phyloP scores from a whole-genome alignment of 2,797 vertebrate species.

The Melanotaenia boesemani region DNA sequence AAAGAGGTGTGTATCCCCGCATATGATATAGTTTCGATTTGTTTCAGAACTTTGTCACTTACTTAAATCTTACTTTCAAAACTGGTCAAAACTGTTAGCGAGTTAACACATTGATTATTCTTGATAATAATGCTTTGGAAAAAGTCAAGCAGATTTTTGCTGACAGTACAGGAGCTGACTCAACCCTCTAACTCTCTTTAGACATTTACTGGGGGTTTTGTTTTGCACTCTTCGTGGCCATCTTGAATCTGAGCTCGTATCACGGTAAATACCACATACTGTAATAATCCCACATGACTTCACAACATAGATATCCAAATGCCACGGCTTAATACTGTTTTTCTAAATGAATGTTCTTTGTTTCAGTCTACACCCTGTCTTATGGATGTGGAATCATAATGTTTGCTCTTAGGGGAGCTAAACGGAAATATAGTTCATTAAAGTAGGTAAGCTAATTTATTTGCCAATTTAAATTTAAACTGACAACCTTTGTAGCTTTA shows the following conservation, averaged over 20 bases:
- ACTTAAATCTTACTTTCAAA: background rate
- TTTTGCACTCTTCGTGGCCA: conserved; percentile 67
- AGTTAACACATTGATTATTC: background rate
- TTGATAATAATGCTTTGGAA: background rate
- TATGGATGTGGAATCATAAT: conserved; percentile 73
- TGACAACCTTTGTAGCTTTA: background rate
- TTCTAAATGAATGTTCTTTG: conserved; percentile 22
- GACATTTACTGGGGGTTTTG: conserved; percentile 72
- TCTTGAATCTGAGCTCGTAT: conserved; percentile 57
- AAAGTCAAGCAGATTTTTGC: background rate
- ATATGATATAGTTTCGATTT: background rate
- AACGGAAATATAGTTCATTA: conserved; percentile 67
- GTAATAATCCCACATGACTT: background rate
- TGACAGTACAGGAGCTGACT: conserved; percentile 1
- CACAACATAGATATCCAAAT: background rate
- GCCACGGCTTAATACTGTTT: background rate
- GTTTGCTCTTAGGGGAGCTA: conserved; percentile 73
- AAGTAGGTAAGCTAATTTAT: conserved; percentile 43
- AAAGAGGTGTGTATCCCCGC: conserved; percentile 58
- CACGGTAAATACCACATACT: conserved; percentile 63
- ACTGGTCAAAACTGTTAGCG: background rate
- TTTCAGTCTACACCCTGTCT: conserved; percentile 75
- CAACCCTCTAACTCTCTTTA: conserved; percentile 31
- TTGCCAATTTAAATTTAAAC: background rate
- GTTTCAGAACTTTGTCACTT: background rate